A percentile compares a stretch with the other conserved stretches of the same genome.
Evolutionary conservation across 2,888 invertebrate species (phyloP).

Genomic region (Fragum sueziense): DNA sequence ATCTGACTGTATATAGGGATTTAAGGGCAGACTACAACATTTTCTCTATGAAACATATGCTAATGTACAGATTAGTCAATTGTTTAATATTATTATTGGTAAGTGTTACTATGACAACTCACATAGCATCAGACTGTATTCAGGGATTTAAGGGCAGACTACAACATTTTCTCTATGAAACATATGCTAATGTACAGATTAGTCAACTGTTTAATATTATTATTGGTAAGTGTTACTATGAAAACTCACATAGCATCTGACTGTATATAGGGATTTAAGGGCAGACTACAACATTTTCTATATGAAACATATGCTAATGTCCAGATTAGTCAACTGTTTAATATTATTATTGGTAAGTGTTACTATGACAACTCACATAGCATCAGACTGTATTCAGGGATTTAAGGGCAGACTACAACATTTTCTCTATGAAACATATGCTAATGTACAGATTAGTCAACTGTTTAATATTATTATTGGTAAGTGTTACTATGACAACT

Average conservation of each 20-base stretch:
- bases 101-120: no score
- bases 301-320: no score
- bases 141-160: slow-evolving; percentile 83
- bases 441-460: slow-evolving; percentile 93
- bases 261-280: no score
- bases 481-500: slow-evolving; percentile 18
- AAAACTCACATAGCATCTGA: no score
- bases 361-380: slow-evolving; percentile 64
- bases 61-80: slow-evolving; percentile 92
- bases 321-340: no score
- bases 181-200: slow-evolving; percentile 93
- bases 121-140: slow-evolving; percentile 69
- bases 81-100: slow-evolving; percentile 95
- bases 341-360: no score
- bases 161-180: slow-evolving; percentile 92
- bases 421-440: slow-evolving; percentile 94
- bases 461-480: slow-evolving; percentile 95
- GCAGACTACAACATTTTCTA: background rate
- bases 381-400: slow-evolving; percentile 70
- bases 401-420: slow-evolving; percentile 86
- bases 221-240: slow-evolving; percentile 84
- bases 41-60: slow-evolving; percentile 95
- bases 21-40: slow-evolving; percentile 86
- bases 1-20: slow-evolving; percentile 72
- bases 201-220: slow-evolving; percentile 97